Base-by-base conservation (phyloP, 2,888 invertebrate species). In the Homarus gammarus region DNA sequence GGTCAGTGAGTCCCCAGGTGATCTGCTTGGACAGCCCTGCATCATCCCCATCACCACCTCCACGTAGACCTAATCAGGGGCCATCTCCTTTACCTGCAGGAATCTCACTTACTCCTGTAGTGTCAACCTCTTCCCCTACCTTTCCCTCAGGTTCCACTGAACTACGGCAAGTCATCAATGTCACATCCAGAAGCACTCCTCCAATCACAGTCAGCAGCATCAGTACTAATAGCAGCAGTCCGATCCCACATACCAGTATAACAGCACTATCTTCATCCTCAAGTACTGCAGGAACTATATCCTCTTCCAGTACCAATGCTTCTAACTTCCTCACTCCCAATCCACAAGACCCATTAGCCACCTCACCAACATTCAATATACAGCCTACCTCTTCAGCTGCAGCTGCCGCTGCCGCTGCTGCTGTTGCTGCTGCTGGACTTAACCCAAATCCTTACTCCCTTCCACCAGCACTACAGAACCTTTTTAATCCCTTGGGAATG, bases 1-100 rank as follows among this genome's bases (percentile, higher is more conserved):
- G 91, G 64, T 91, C 91, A 40, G 91, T 88, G 51, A 91, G 91
- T 81, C 91, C 91, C 15, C 91, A 91, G 49, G 85, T 91, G 22
- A 91, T 91, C 18, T 91, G 91, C 40, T 70, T 91, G 40, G 91
- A 91, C 77, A 91, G 91, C 36, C 91, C 91, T 33, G 91, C 85
- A 31, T 91, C 91, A 27, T 91, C 91, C 31, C 91, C 88, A 12
- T 75, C 88, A 15, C 91, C 88, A 18, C 81, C 91, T 33, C 88
- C 85, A 18, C 89, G 91, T 44, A 64, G 83, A 18, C 72, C 83
- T 31, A 79, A 49, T 72, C 89, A 75, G 83, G 87, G 38, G 1
- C 78, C 81, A 27, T 88, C 88, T 49, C 88, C 88, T n/a, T 22
- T 83, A 5, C 78, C 84, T 31, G n/a, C 78, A n/a, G 83, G 70